These are phyloP conservation scores for Agapornis roseicollis DNA, from an alignment of 2,113 vertebrate genomes.

Conservation along the genomic window DNA sequence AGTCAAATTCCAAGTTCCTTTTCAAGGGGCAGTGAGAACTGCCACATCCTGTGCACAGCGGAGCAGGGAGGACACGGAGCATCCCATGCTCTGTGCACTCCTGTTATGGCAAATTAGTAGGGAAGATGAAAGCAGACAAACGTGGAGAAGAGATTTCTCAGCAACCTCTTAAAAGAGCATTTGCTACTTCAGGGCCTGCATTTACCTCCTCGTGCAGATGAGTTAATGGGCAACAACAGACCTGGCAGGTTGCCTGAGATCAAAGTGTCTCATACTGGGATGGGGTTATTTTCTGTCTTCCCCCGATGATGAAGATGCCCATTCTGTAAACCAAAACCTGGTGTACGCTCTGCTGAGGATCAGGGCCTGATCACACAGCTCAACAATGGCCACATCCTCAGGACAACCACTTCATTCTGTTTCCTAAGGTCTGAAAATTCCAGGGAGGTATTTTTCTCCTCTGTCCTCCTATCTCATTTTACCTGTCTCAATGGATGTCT, in stretches of 20 bases:
- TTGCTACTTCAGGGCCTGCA: conserved; percentile 10
- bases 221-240: conserved; percentile 37
- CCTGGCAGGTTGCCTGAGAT: conserved; percentile 28
- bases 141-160: not conserved
- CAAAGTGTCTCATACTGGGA: not conserved
- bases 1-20: not conserved
- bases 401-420: rapidly evolving
- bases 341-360: not conserved
- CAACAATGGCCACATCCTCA: not conserved
- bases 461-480: not conserved
- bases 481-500: not conserved
- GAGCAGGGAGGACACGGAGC: not conserved
- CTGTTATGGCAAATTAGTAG: not conserved
- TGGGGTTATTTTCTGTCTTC: not conserved
- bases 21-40: rapidly evolving
- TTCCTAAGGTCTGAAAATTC: not conserved
- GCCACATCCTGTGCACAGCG: not conserved
- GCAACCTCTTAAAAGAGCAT: conserved; percentile 28
- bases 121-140: not conserved
- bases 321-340: not conserved
- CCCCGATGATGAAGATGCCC: not conserved
- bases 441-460: not conserved
- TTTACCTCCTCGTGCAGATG: not conserved
- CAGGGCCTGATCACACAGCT: not conserved
- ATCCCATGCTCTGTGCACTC: not conserved